These are phyloP conservation scores for Aix galericulata DNA, from an alignment of 2,113 vertebrate species.

Conservation along the genomic window DNA sequence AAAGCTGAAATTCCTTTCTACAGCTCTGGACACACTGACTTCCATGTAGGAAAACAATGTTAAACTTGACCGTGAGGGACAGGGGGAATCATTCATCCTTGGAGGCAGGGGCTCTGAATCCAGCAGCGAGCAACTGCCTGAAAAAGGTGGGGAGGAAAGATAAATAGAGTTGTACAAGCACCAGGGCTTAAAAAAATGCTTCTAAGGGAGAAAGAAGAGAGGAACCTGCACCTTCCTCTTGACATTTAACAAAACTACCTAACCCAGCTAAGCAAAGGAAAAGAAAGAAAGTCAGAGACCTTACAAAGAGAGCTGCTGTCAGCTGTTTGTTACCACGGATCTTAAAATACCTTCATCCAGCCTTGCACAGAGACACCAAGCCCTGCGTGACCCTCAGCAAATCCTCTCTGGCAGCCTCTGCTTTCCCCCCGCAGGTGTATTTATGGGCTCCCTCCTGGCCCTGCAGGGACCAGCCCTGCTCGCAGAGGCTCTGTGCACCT, in stretches of 20 bases:
- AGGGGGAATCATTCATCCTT: background rate
- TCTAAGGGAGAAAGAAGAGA: background rate
- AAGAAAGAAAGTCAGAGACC: background rate
- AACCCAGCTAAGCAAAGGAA: background rate
- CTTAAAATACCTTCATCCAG: background rate
- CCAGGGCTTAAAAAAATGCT: background rate
- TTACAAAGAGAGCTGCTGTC: constrained; percentile 1
- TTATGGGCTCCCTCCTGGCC: background rate
- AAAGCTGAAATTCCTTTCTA: constrained; percentile 25
- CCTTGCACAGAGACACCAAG: background rate
- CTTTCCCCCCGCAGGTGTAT: background rate
- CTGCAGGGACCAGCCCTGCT: background rate
- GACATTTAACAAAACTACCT: constrained; percentile 37
- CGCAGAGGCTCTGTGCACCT: background rate
- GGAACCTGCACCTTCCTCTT: background rate
- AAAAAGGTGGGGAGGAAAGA: background rate
- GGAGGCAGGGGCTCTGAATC: background rate
- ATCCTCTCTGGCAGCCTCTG: background rate
- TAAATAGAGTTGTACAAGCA: background rate
- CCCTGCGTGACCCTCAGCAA: background rate
- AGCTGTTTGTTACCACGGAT: background rate
- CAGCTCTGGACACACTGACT: constrained; percentile 41
- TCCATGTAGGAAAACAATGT: constrained; percentile 44
- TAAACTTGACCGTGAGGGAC: constrained; percentile 46
- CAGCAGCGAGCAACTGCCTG: background rate